Percentiles rank a stretch among this genome's conserved stretches.
These are phyloP conservation scores for Pelecanus crispus DNA, from an alignment of 2,113 vertebrate genomes.

Conservation along the genomic window DNA sequence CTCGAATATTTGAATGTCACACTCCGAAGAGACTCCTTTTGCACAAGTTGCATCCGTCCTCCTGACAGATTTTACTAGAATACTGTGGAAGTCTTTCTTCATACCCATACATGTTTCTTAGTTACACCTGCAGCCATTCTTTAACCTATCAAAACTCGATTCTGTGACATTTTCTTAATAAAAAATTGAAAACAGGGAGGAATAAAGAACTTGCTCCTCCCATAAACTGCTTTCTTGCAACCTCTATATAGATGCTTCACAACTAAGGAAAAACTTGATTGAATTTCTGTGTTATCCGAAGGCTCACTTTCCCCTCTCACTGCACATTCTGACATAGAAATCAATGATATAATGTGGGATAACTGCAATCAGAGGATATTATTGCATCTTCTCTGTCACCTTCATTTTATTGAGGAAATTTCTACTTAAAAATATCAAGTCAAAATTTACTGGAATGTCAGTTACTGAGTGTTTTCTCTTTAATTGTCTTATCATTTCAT, in stretches of 20 bases:
- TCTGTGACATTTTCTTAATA: background rate
- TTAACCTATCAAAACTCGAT: background rate
- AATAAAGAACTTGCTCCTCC: background rate
- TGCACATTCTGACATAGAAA: background rate
- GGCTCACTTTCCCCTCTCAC: background rate
- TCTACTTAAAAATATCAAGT: background rate
- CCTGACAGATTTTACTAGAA: background rate
- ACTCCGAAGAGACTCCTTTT: background rate
- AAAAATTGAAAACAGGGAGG: background rate
- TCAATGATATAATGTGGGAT: background rate
- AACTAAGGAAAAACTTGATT: background rate
- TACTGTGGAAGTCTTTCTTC: background rate
- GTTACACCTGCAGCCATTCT: background rate
- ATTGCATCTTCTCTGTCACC: background rate
- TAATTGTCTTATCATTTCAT: background rate
- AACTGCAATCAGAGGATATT: background rate
- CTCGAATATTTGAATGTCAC: background rate
- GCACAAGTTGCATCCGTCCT: background rate
- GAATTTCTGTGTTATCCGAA: background rate
- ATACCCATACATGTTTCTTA: background rate
- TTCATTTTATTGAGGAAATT: background rate
- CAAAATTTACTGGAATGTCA: background rate
- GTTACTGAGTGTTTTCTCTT: background rate
- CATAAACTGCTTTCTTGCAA: background rate
- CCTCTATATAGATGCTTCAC: background rate